These are phyloP conservation scores for Aphelenchoides fujianensis DNA, from an alignment of 1,140 invertebrate genomes.

Conservation along the genomic window DNA sequence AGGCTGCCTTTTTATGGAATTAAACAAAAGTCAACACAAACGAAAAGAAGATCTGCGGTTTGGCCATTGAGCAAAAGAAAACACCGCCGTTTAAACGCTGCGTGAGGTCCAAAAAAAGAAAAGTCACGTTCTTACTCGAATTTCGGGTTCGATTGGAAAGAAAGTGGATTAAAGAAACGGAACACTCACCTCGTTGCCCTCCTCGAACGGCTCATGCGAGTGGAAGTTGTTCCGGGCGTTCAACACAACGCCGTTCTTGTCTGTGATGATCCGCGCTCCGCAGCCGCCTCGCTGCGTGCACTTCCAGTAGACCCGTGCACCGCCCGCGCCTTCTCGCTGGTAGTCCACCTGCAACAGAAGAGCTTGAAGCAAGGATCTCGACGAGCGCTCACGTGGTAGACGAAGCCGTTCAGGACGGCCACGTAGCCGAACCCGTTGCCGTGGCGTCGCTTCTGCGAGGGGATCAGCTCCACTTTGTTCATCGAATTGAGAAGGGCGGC, in stretches of 20 bases:
- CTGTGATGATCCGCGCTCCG: conserved; percentile 14
- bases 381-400: background rate
- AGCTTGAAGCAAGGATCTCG: background rate
- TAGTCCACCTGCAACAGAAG: conserved; percentile 8
- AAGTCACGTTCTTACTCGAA: too few species aligned
- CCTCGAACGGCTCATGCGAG: conserved; percentile 1
- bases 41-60: too few species aligned
- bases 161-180: too few species aligned
- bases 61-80: too few species aligned
- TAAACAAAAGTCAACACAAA: too few species aligned
- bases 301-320: conserved; percentile 11
- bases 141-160: too few species aligned
- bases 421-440: conserved; percentile 7
- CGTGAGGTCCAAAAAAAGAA: too few species aligned
- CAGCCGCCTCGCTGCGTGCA: conserved; percentile 14
- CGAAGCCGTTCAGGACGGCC: conserved; percentile 12
- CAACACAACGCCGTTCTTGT: conserved; percentile 3
- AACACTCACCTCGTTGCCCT: background rate
- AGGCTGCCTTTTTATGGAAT: too few species aligned
- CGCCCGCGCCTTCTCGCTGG: conserved; percentile 13
- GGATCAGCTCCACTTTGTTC: background rate
- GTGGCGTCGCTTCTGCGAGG: conserved; percentile 15
- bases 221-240: conserved; percentile 18
- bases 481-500: background rate
- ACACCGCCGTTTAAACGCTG: background rate